Base-by-base conservation (phyloP, 2,888 invertebrate species). In the Phortica magna region DNA sequence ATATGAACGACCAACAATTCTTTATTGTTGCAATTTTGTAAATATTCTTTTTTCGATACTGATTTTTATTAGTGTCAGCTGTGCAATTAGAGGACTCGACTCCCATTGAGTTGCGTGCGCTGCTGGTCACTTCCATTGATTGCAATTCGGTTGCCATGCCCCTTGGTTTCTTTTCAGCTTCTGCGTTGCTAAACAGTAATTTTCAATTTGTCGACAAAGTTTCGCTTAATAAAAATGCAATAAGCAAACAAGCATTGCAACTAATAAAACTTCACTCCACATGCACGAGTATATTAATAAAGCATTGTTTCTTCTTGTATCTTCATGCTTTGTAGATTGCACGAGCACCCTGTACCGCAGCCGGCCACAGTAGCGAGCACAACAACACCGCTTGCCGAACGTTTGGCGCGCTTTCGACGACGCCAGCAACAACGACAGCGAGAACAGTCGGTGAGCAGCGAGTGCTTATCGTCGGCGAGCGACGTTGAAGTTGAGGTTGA, bases 381-480 rank as follows among this genome's bases (percentile, higher is more conserved):
- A 65, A 65, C 19, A 74, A 80, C 87, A 80, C 80, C 86, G 77
- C 80, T 90, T 80, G 90, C 90, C 73, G 82, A 90, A 79, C 90
- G 90, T 19, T 84, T 90, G 81, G 83, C 84, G 81, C 85, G 85
- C 74, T 90, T 90, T 82, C 85, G 89, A 74, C 79, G 81, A 41
- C 85, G 84, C 75, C 83, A 83, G 22, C 76, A 77, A 19, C 61
- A 73, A 41, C 81, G 9, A 19, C 19, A 41, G 55, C 72, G n/a
- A 43, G 17, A 22, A 19, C 72, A 42, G 17, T 42, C 41, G 43
- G 68, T 55, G 39, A 39, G 14, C 17, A 64, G 43, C 61, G 65
- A 57, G 64, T 43, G 55, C 64, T 67, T 73, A 76, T 72, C 76
- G 14, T 59, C 83, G 78, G 43, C 73, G 77, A 57, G 80, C 81